A percentile compares a stretch with the other conserved stretches of the same genome.
Evolutionary conservation across 2,113 vertebrate species (phyloP).

Genomic region (Emydocephalus ijimae): DNA sequence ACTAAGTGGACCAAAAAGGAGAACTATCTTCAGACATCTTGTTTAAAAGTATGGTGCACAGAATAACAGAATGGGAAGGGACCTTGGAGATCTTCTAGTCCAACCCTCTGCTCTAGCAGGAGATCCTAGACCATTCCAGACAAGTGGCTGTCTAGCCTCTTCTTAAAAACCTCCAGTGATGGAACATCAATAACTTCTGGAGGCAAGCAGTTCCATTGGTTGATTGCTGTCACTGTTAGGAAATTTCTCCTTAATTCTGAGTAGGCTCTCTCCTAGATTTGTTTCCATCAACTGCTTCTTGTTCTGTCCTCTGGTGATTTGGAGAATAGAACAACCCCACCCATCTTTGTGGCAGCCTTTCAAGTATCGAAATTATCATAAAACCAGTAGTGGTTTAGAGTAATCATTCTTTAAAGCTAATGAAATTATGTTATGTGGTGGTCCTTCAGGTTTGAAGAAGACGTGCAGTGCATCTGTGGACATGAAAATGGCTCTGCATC

Average conservation of each 20-base stretch:
- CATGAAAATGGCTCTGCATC: too few species aligned
- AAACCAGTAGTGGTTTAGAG: conserved; percentile 21
- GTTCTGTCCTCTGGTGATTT: not conserved
- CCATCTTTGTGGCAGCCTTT: not conserved
- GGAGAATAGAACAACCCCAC: not conserved
- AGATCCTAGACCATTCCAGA: not conserved
- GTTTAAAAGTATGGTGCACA: conserved; percentile 18
- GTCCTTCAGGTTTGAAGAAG: too few species aligned
- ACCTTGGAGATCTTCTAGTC: not conserved
- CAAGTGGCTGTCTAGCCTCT: not conserved
- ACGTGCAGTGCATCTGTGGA: too few species aligned
- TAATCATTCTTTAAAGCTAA: conserved; percentile 45
- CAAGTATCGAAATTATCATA: conserved; percentile 30
- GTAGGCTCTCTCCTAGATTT: not conserved
- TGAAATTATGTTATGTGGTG: too few species aligned
- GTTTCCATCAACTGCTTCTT: not conserved
- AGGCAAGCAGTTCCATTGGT: not conserved
- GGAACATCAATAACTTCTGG: not conserved
- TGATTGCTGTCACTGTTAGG: not conserved
- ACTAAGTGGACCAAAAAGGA: conserved; percentile 25
- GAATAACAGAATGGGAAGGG: not conserved
- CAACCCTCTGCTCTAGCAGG: not conserved
- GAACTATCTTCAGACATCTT: conserved; percentile 44
- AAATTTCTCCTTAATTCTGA: not conserved
- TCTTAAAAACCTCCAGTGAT: not conserved